A percentile compares a stretch with the other conserved stretches of the same genome.
Evolutionary conservation across 2,797 vertebrate genomes (phyloP).

Genomic region (Enteromius unitaeniatus): DNA sequence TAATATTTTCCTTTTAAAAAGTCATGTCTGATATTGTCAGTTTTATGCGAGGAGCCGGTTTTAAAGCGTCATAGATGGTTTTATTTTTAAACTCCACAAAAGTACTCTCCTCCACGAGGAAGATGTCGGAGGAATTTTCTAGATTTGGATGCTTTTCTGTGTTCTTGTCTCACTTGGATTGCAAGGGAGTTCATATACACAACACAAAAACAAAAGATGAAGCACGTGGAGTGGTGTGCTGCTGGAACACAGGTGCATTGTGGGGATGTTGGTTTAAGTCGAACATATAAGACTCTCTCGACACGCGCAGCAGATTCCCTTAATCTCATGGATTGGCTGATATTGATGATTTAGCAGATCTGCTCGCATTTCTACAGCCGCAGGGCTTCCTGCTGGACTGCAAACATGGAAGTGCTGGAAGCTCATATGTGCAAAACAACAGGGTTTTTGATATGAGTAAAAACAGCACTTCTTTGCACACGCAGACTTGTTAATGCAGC

Average conservation of each 20-base stretch:
- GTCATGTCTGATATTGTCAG: conserved; percentile 55
- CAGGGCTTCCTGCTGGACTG: conserved; percentile 13
- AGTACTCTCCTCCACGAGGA: conserved; percentile 12
- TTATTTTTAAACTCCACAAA: conserved; percentile 45
- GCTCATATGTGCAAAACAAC: conserved; percentile 8
- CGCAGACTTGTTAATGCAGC: background rate
- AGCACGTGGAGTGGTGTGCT: background rate
- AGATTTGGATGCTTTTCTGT: conserved; percentile 7
- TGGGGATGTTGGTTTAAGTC: conserved; percentile 23
- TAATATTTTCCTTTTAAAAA: conserved; percentile 60
- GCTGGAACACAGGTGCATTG: conserved; percentile 21
- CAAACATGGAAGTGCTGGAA: conserved; percentile 14
- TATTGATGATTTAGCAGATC: conserved; percentile 47
- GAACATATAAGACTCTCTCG: conserved; percentile 23
- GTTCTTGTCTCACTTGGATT: conserved; percentile 15
- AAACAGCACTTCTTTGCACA: background rate
- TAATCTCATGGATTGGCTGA: conserved; percentile 41
- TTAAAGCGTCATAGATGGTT: conserved; percentile 24
- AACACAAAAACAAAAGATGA: conserved; percentile 8
- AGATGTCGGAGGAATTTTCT: conserved; percentile 14
- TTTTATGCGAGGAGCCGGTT: conserved; percentile 52
- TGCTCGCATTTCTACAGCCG: background rate
- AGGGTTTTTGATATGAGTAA: background rate
- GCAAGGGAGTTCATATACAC: conserved; percentile 5
- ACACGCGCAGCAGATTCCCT: conserved; percentile 38